Base-by-base conservation (phyloP, 2,797 vertebrate species). In the Phrynocephalus vlangalii region DNA sequence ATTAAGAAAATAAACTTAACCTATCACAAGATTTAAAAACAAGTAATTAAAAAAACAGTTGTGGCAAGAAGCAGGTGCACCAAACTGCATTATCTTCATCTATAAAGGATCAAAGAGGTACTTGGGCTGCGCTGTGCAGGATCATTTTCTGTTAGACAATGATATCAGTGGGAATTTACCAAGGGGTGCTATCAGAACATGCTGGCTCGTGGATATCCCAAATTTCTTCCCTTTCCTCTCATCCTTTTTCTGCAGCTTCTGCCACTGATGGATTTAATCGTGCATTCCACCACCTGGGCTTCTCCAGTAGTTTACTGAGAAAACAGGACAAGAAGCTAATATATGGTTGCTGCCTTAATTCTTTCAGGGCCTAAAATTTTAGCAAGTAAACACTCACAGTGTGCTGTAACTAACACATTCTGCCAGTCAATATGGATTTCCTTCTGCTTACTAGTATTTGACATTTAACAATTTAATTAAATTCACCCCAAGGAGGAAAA, bases 401-500 rank as follows among this genome's bases (percentile, higher is more conserved):
- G 82, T 88, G 30, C 80, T 93, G 85, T 90, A 88, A 88, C 84
- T 90, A 48, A 88, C 85, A 82, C 38, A 13, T 89, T 92, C 87
- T 93, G 87, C 66, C 0, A 0, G 38, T 92, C 67, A 9, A 76
- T 73, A 87, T 76, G 5, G 44, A 88, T 86, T 90, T 70, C 26
- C 80, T 91, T 88, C 72, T 92, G 86, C 72, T 93, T 88, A 79
- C 84, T 5, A 1, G 63, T 60, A 67, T 94, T 90, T 94, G 90
- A 92, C 88, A 94, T 86, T 88, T 92, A 92, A 84, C 67, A 80
- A 38, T 91, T 94, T 86, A 18, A 83, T 67, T 87, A 89, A 91
- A 91, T 93, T 93, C 91, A 33, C 60, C 83, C 67, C 84, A 72
- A 90, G 82, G 38, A 50, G 84, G 76, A 7, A 91, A 5, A 52